phyloP scores from a whole-genome alignment of 2,888 invertebrate genomes.

The Shargacucullia verbasci region DNA sequence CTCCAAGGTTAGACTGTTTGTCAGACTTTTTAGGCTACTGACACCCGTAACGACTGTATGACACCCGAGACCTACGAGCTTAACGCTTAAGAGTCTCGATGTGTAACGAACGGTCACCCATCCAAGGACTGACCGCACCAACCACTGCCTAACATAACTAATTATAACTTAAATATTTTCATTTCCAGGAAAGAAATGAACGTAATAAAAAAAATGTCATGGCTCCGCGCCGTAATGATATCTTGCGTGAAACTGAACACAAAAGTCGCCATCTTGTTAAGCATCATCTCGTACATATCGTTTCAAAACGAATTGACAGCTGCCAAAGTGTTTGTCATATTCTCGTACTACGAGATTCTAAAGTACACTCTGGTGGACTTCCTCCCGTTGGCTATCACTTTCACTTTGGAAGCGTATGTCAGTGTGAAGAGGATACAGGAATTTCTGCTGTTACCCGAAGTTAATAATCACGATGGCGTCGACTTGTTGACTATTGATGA shows the following conservation, averaged over 20 bases:
- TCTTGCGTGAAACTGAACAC: conserved; percentile 94
- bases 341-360: conserved; percentile 94
- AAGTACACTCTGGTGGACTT: conserved; percentile 94
- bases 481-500: conserved; percentile 77
- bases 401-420: conserved; percentile 93
- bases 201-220: conserved; percentile 91
- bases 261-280: conserved; percentile 93
- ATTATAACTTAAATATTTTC: background rate
- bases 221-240: conserved; percentile 91
- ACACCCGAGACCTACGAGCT: too few relatives aligned
- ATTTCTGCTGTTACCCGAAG: conserved; percentile 86
- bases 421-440: conserved; percentile 92
- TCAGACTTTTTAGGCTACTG: too few relatives aligned
- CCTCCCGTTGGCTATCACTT: conserved; percentile 93
- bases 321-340: conserved; percentile 93
- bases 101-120: too few relatives aligned
- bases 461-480: conserved; percentile 76
- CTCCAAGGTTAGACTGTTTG: too few relatives aligned
- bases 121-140: too few relatives aligned
- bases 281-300: conserved; percentile 91
- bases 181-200: conserved; percentile 90
- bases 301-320: conserved; percentile 91
- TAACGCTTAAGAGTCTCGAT: too few relatives aligned
- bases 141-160: too few relatives aligned
- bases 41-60: too few relatives aligned